Evolutionary conservation across 1,140 invertebrate genomes (phyloP).

Genomic region (Octopus bimaculoides): DNA sequence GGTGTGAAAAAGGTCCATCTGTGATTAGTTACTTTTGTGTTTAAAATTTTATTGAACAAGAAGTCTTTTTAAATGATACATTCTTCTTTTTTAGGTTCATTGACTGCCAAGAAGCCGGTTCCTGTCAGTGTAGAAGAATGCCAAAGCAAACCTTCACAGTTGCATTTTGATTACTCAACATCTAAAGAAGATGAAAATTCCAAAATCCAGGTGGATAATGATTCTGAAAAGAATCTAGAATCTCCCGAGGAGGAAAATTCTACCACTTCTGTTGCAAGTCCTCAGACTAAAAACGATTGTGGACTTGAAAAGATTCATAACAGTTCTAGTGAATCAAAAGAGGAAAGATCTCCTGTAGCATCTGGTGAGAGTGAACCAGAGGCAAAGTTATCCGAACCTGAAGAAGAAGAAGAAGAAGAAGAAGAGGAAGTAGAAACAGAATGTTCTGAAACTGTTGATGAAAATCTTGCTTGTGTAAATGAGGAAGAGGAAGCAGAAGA

Average conservation of each 20-base stretch:
- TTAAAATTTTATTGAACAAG: no score
- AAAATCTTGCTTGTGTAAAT: neutral
- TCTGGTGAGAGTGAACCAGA: neutral
- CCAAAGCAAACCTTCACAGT: neutral
- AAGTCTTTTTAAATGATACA: neutral
- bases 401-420: neutral
- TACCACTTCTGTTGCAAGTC: neutral
- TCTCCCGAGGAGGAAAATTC: neutral
- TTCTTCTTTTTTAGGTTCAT: conserved; percentile 5
- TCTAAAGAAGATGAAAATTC: conserved; percentile 1
- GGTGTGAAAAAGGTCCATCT: no score
- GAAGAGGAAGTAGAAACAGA: neutral
- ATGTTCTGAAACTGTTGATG: neutral
- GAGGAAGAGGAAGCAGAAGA: neutral
- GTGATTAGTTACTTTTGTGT: no score
- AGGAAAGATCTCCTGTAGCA: neutral
- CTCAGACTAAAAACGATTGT: neutral
- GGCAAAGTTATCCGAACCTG: neutral
- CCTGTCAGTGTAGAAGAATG: neutral
- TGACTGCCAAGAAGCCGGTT: conserved; percentile 1
- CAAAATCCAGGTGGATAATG: neutral
- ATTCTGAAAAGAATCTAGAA: neutral
- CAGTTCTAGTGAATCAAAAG: neutral
- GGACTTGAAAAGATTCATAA: no score
- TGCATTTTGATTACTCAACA: neutral